These are phyloP conservation scores for Brachionus angularis DNA, from an alignment of 1,140 invertebrate genomes.

Conservation along the genomic window DNA sequence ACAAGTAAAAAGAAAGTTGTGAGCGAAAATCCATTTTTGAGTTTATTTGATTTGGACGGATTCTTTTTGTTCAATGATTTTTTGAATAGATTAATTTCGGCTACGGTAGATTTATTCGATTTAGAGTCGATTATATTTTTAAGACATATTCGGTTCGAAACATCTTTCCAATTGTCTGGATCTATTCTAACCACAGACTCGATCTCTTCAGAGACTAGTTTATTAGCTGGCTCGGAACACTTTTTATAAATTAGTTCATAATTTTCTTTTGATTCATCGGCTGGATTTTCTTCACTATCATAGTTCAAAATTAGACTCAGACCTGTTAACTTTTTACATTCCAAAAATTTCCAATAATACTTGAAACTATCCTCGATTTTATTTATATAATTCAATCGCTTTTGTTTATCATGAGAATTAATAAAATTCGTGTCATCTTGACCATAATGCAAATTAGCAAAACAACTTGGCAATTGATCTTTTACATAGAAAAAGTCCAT, in stretches of 20 bases:
- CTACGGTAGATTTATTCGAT: neutral
- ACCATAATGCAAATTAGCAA: constrained; percentile 26
- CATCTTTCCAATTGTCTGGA: neutral
- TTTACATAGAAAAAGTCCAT: constrained; percentile 36
- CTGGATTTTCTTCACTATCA: neutral
- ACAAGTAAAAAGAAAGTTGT: neutral
- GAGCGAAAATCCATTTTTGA: neutral
- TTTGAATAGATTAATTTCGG: constrained; percentile 3
- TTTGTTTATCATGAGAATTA: too few species aligned
- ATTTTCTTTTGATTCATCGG: constrained; percentile 22
- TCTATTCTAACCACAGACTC: neutral
- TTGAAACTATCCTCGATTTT: constrained; percentile 6
- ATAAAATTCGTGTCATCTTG: neutral
- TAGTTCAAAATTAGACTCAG: constrained; percentile 7
- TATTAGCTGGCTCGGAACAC: neutral
- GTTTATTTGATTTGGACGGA: neutral
- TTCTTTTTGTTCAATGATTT: too few species aligned
- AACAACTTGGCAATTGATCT: constrained; percentile 35
- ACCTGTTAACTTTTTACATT: constrained; percentile 30
- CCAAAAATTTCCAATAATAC: constrained; percentile 15
- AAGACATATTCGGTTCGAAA: constrained; percentile 7
- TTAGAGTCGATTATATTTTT: constrained; percentile 10
- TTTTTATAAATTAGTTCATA: constrained; percentile 25
- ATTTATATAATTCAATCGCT: constrained; percentile 2
- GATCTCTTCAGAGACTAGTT: neutral